Evolutionary conservation across 2,113 vertebrate genomes (phyloP), one percentile per base, ranked within the genome.

Genomic region (Silurus meridionalis): DNA sequence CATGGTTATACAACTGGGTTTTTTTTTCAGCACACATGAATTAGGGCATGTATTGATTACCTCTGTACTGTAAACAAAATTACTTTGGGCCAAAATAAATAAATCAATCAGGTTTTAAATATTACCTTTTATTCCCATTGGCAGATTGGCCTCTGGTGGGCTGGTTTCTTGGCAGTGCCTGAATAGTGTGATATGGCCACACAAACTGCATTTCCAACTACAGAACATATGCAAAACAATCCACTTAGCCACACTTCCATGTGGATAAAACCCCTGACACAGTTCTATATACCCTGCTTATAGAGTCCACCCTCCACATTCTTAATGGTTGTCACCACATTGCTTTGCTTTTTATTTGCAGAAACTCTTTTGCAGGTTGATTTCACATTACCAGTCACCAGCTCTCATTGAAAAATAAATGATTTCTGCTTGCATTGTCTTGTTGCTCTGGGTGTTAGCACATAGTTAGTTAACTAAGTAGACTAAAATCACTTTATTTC

Each of bases 111-210:
- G 5, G 14, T 28, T 79, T 58, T 37, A 79, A 58, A 6, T 5
- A 50, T 78, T 55, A 25, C 23, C 13, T 78, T 25, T 3, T 1
- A 57, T 79, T 79, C 14, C 75, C 7, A 79, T 53, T 37, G 53
- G 28, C 75, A 77, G 21, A 77, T 74, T 74, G 21, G 52, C 55
- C 52, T 57, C 74, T 25, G 8, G 23, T 77, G 23, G 75, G 13
- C 28, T 79, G 55, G 77, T 37, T 57, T n/a, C 55, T 79, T 79
- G 55, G 55, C 53, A 79, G 77, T 55, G 52, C 23, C 74, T 79
- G 77, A 58, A 79, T 58, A 79, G 55, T 58, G 53, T 37, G 28
- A 37, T 19, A 37, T 37, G 78, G 15, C 78, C 28, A 21, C 17
- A 46, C 15, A 46, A 13, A 11, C 25, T 46, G 57, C 57, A 60